Conservation (phyloP, 1,140 invertebrate species). For the Micrasema minimum region DNA sequence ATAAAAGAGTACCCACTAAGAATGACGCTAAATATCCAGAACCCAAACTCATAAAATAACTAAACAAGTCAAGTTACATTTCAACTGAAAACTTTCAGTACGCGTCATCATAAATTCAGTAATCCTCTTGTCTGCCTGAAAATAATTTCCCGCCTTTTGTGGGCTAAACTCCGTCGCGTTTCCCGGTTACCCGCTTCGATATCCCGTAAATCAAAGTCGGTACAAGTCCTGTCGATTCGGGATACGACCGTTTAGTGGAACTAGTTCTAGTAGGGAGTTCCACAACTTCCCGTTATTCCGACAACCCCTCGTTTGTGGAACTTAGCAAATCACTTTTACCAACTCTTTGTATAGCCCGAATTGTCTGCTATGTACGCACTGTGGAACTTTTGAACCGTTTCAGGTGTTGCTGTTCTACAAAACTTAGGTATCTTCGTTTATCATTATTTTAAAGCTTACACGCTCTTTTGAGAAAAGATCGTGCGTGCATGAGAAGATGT, state of each 20-base stretch:
- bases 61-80: too few relatives aligned
- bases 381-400: too few relatives aligned
- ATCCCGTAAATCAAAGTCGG: constrained; percentile 26
- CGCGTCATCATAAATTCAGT: constrained; percentile 26
- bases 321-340: constrained; percentile 1
- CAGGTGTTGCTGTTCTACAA: too few relatives aligned
- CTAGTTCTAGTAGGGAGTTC: constrained; percentile 2
- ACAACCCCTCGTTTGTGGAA: not conserved
- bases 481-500: too few relatives aligned
- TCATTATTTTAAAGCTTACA: too few relatives aligned
- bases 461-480: too few relatives aligned
- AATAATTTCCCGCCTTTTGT: constrained; percentile 17
- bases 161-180: constrained; percentile 10
- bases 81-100: constrained; percentile 9
- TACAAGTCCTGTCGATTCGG: constrained; percentile 27
- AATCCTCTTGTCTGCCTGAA: constrained; percentile 6
- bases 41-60: too few relatives aligned
- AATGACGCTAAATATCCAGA: too few relatives aligned
- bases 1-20: too few relatives aligned
- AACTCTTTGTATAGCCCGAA: constrained; percentile 1
- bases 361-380: too few relatives aligned
- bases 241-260: constrained; percentile 17
- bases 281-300: constrained; percentile 1
- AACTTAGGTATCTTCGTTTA: too few relatives aligned
- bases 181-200: not conserved